These are phyloP conservation scores for Bos taurus DNA, from an alignment of 2,113 vertebrate species.

Conservation along the genomic window DNA sequence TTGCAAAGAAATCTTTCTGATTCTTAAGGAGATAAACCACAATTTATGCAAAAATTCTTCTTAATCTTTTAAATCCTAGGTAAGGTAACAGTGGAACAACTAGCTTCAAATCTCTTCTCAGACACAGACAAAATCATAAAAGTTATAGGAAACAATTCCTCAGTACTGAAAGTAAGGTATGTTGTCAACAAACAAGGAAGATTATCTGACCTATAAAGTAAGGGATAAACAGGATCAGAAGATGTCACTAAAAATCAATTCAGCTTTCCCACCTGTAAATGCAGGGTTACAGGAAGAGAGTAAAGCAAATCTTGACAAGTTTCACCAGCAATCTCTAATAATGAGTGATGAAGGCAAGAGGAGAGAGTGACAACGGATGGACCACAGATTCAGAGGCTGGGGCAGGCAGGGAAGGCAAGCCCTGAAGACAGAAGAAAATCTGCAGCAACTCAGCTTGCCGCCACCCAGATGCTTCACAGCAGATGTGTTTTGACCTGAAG, in stretches of 20 bases:
- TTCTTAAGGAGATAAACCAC: neutral
- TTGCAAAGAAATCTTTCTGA: neutral
- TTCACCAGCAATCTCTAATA: neutral
- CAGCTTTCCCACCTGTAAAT: neutral
- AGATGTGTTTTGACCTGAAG: neutral
- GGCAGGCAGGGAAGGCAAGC: neutral
- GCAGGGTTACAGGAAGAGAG: neutral
- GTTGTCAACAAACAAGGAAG: neutral
- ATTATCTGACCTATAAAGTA: neutral
- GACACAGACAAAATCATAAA: neutral
- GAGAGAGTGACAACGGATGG: neutral
- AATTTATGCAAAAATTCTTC: neutral
- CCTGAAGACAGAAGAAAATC: neutral
- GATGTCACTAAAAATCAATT: neutral
- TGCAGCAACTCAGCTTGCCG: neutral
- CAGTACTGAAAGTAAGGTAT: neutral
- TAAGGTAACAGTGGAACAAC: neutral
- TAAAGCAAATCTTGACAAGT: neutral
- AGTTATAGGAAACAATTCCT: neutral
- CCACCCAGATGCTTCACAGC: neutral
- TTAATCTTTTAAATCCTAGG: neutral
- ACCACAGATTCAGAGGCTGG: neutral
- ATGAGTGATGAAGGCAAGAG: neutral
- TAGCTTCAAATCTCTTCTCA: neutral
- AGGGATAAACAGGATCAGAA: neutral